Percentiles rank a stretch among this genome's conserved stretches.
phyloP scores from a whole-genome alignment of 2,113 vertebrate species.

The Chlorocebus sabaeus region DNA sequence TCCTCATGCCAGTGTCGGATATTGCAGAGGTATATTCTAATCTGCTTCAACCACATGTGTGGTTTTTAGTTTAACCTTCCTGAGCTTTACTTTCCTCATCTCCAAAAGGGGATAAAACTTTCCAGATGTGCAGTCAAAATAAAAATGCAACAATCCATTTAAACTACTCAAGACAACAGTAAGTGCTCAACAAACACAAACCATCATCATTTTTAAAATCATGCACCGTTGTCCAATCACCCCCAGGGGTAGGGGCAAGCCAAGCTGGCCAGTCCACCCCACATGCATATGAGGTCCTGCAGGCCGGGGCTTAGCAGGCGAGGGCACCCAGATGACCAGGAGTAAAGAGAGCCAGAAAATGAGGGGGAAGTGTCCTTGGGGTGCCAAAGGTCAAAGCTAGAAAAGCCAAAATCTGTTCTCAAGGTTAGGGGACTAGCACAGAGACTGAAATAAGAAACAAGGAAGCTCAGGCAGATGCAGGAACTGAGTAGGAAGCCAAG shows the following conservation, averaged over 20 bases:
- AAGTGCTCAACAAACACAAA: neutral
- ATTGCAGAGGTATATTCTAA: neutral
- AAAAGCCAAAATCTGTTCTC: neutral
- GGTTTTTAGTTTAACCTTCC: neutral
- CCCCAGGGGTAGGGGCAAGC: neutral
- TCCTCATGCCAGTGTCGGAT: neutral
- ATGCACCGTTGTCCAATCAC: too few species aligned
- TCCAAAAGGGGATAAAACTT: neutral
- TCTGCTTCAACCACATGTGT: too few species aligned
- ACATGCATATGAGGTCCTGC: neutral
- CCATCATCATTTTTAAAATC: neutral
- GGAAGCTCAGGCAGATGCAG: neutral
- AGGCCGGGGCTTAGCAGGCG: rapidly evolving
- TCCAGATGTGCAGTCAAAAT: neutral
- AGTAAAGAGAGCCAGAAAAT: neutral
- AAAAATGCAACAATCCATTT: neutral
- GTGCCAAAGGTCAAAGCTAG: neutral
- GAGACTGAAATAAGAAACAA: neutral
- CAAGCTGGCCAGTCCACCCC: neutral
- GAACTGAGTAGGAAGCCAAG: neutral
- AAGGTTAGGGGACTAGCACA: neutral
- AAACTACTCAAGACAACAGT: neutral
- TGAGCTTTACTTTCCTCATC: neutral
- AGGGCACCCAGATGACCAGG: neutral
- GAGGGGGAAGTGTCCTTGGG: neutral